Conservation (phyloP, 1,140 invertebrate species). For the Campoletis sonorensis region DNA sequence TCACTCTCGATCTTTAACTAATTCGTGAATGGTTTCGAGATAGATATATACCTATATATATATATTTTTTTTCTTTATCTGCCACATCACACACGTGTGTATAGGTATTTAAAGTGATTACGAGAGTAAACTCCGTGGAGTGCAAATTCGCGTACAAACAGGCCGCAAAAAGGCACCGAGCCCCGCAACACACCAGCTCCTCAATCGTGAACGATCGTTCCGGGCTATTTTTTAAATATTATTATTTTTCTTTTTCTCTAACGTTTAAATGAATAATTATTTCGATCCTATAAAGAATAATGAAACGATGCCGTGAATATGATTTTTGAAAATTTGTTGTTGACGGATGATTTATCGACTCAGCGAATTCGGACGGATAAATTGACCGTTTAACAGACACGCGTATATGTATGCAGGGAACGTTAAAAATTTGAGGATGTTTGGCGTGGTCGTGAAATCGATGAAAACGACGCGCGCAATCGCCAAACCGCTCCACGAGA, state of each 20-base stretch:
- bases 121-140: slow-evolving; percentile 50
- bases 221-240: background rate
- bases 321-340: no score
- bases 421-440: slow-evolving; percentile 51
- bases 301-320: no score
- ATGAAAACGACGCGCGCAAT: slow-evolving; percentile 70
- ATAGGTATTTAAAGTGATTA: slow-evolving; percentile 4
- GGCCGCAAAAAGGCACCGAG: slow-evolving; percentile 70
- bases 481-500: slow-evolving; percentile 35
- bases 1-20: no score
- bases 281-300: no score
- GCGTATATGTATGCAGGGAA: slow-evolving; percentile 9
- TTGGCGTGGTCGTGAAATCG: slow-evolving; percentile 64
- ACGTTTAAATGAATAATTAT: no score
- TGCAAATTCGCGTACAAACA: slow-evolving; percentile 64
- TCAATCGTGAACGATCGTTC: slow-evolving; percentile 44
- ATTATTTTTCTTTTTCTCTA: no score
- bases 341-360: no score
- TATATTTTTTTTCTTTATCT: no score
- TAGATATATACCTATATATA: no score
- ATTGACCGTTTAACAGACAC: slow-evolving; percentile 2
- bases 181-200: slow-evolving; percentile 65
- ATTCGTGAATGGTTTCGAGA: no score
- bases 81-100: no score
- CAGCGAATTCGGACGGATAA: no score